Base-by-base conservation (phyloP, 2,113 vertebrate species). In the Vidua macroura region DNA sequence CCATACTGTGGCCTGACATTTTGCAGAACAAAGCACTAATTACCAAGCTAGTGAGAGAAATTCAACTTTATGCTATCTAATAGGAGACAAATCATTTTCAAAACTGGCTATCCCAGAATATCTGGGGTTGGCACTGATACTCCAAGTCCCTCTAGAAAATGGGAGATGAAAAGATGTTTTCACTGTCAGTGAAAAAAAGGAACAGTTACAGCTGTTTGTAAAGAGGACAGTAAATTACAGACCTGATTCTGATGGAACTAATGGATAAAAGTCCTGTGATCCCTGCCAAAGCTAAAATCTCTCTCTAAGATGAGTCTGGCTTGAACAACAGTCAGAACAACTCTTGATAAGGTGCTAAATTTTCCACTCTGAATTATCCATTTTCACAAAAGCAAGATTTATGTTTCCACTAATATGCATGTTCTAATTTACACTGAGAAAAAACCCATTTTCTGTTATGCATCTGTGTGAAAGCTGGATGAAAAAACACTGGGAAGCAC, bases 21-120 rank as follows among this genome's bases (percentile, higher is more conserved):
- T 92, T 92, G 60, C 17, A 4, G 67, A 95, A 96, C 72, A 96
- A 91, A 93, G 60, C 74, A 75, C 41, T 77, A 68, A 78, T 64
- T 87, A 83, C 48, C 46, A 75, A 31, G 15, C 17, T 53, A 73
- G 30, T 37, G 64, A 39, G 16, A 82, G 68, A 89, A 95, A 81
- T 37, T 60, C 27, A 82, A 9, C 55, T 87, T 69, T 27, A 27
- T 21, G 6, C 37, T 67, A 74, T 17, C 56, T 83, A 81, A 41
- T 7, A 67, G 37, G 49, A 92, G 28, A 52, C 8, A 81, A 67
- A 60, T n/a, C 48, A 75, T 52, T 90, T 83, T 75, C 56, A 86
- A 75, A 88, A 46, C 23, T 15, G 18, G 53, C 9, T 35, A 74
- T 30, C 55, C 55, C 27, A 22, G 43, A 88, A 35, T 21, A 60